phyloP scores from a whole-genome alignment of 2,113 vertebrate species.

The Varanus salvator region DNA sequence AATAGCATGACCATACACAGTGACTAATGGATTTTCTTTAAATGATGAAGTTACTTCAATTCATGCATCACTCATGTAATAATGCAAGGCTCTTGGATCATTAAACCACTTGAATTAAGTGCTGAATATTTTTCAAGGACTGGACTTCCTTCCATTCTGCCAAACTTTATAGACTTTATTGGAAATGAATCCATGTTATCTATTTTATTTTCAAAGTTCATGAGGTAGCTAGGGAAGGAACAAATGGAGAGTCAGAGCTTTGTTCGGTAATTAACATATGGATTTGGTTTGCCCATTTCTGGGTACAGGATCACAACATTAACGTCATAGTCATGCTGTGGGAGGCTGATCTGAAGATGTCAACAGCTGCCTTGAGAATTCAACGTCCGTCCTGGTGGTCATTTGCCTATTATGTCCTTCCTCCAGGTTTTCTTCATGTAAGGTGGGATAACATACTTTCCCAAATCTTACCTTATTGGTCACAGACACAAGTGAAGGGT shows the following conservation, averaged over 20 bases:
- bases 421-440: neutral
- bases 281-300: neutral
- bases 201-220: neutral
- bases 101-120: slow-evolving; percentile 20
- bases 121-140: slow-evolving; percentile 4
- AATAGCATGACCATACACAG: neutral
- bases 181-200: neutral
- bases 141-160: neutral
- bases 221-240: neutral
- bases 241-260: neutral
- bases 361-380: neutral
- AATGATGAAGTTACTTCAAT: neutral
- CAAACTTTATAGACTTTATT: slow-evolving; percentile 10
- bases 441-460: neutral
- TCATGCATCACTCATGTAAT: neutral
- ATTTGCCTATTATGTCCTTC: neutral
- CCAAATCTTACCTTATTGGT: neutral
- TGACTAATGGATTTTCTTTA: neutral
- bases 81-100: neutral
- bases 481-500: neutral
- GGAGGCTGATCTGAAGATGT: neutral
- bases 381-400: neutral
- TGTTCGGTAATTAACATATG: neutral
- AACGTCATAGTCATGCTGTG: neutral
- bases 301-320: neutral